Evolutionary conservation across 2,113 vertebrate species (phyloP), one percentile per base, ranked within the genome.

Genomic region (Ictidomys tridecemlineatus): DNA sequence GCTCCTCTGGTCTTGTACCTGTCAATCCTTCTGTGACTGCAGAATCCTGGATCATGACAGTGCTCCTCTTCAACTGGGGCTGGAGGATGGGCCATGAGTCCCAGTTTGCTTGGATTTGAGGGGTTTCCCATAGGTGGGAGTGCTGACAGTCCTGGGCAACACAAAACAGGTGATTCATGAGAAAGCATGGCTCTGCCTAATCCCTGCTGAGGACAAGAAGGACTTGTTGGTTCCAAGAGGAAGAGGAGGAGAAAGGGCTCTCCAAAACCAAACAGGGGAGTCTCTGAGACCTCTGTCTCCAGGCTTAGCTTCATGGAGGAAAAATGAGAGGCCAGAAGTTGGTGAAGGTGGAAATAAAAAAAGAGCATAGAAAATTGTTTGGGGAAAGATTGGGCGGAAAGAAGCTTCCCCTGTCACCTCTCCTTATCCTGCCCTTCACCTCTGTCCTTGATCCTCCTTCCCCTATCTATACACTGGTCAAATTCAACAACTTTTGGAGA

Each of bases 11-110:
- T 2, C 34, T 11, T 8, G 39, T 28, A 6, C 37, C 87, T 0
- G 1, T 0, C 34, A 4, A 7, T n/a, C 30, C 76, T 65, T 78
- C 87, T 22, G 0, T 14, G 32, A 30, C 6, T 1, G 0, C 45
- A 70, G 14, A 87, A 48, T 8, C n/a, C 51, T 2, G 2, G 22
- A 0, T 2, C 13, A 45, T 2, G n/a, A 7, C 13, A 13, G 2
- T 45, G 10, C 16, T 58, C 32, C 56, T 89, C 67, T 56, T 42
- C 82, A 26, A 12, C 34, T 28, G 20, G 3, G 9, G 4, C 4
- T 56, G n/a, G 20, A 2, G 48, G 53, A 11, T 37, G 42, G 24
- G 24, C 30, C 26, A 1, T 1, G 17, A 2, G 1, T 1, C 22
- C 69, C 32, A 13, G 34, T 63, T 42, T 45, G 26, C 42, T 16